Evolutionary conservation across 2,113 vertebrate genomes (phyloP).

Genomic region (Pardalotus punctatus): DNA sequence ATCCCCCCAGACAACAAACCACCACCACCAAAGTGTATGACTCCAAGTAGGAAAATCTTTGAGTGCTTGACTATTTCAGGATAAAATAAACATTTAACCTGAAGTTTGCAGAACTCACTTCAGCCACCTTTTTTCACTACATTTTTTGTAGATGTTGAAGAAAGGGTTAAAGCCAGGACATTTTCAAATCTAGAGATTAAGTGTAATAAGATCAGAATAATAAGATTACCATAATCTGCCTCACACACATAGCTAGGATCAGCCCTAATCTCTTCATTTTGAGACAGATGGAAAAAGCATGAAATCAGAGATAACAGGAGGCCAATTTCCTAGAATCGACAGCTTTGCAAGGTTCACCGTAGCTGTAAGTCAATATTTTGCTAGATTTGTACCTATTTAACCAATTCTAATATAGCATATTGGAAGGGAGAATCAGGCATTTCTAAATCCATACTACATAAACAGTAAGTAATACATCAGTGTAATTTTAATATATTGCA

Average conservation of each 20-base stretch:
- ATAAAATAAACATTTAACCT: background rate
- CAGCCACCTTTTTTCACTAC: background rate
- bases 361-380: slow-evolving; percentile 38
- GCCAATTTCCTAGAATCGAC: slow-evolving; percentile 45
- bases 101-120: background rate
- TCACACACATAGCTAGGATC: slow-evolving; percentile 31
- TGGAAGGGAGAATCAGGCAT: background rate
- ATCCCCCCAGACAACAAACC: background rate
- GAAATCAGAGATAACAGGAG: slow-evolving; percentile 44
- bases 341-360: background rate
- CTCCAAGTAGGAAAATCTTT: background rate
- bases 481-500: background rate
- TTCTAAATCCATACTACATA: background rate
- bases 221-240: slow-evolving; percentile 50
- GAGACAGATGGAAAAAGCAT: slow-evolving; percentile 56
- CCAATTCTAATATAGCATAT: background rate
- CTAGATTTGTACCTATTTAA: background rate
- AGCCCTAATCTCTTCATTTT: slow-evolving; percentile 58
- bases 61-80: background rate
- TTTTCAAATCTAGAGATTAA: slow-evolving; percentile 14
- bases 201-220: slow-evolving; percentile 64
- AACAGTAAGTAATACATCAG: background rate
- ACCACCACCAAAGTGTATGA: background rate
- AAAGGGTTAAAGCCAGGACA: slow-evolving; percentile 36
- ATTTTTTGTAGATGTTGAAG: background rate